A percentile compares a stretch with the other conserved stretches of the same genome.
These are phyloP conservation scores for Drosophila fungiperda DNA, from an alignment of 2,888 invertebrate species.

Conservation along the genomic window DNA sequence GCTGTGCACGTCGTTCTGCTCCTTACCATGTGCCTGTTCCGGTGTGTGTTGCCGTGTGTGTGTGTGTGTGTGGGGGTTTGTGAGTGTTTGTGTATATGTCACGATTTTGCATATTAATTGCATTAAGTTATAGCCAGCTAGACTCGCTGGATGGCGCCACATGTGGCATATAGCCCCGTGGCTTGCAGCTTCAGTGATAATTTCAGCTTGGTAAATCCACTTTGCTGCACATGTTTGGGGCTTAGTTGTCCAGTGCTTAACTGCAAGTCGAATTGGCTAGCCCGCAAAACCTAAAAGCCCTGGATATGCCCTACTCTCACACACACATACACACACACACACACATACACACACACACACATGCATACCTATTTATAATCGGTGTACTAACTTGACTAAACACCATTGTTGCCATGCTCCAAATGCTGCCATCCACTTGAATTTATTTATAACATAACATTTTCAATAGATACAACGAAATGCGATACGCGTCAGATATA, in stretches of 20 bases:
- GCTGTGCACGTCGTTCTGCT: constrained; percentile 72
- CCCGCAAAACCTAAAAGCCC: constrained; percentile 38
- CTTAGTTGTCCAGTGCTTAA: constrained; percentile 68
- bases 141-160: constrained; percentile 67
- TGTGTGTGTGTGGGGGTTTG: constrained; percentile 13
- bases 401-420: constrained; percentile 47
- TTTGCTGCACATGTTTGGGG: constrained; percentile 76
- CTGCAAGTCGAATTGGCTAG: constrained; percentile 48
- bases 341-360: constrained; percentile 8
- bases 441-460: constrained; percentile 69
- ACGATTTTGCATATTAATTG: constrained; percentile 84
- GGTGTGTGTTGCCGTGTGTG: neutral
- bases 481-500: constrained; percentile 54
- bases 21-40: constrained; percentile 9
- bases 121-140: constrained; percentile 81
- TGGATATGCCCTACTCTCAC: constrained; percentile 12
- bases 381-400: constrained; percentile 40
- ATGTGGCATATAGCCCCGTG: constrained; percentile 62
- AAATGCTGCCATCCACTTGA: constrained; percentile 52
- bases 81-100: constrained; percentile 59
- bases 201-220: constrained; percentile 79
- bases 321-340: constrained; percentile 1
- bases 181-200: constrained; percentile 68
- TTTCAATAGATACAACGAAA: constrained; percentile 61
- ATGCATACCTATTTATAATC: constrained; percentile 30